Evolutionary conservation across 2,797 vertebrate genomes (phyloP).

Genomic region (Syndactyla subalaris): DNA sequence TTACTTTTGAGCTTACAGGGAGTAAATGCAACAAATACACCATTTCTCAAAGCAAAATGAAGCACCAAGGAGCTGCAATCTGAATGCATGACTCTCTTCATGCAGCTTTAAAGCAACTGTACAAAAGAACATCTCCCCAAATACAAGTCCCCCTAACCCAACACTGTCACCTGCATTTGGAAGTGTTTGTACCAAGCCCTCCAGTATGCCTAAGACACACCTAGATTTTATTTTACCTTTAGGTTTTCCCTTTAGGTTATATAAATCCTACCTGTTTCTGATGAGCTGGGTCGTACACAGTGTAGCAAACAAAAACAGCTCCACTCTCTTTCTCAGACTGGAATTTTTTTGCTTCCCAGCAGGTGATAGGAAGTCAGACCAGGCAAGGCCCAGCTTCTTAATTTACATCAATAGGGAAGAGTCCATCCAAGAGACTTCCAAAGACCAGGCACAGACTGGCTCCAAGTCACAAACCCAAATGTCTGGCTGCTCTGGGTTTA

Average conservation of each 20-base stretch:
- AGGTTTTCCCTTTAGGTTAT: background rate
- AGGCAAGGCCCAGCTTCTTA: background rate
- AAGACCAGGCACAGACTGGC: background rate
- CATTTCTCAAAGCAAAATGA: background rate
- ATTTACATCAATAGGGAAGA: background rate
- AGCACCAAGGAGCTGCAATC: background rate
- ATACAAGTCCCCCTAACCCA: background rate
- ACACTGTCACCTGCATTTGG: background rate
- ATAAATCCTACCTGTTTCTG: background rate
- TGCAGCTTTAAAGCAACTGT: background rate
- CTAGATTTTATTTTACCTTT: background rate
- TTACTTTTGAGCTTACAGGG: background rate
- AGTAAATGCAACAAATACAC: background rate
- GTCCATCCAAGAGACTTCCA: background rate
- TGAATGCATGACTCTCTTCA: background rate
- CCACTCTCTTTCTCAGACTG: background rate
- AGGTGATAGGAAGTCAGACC: background rate
- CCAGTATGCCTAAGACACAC: rapidly evolving
- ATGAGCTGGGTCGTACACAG: background rate
- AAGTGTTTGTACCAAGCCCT: background rate
- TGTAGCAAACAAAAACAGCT: too few species aligned
- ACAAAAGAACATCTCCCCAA: background rate
- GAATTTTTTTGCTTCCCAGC: background rate
- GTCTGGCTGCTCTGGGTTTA: background rate
- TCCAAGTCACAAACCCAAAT: background rate